Conservation (phyloP, 1,140 invertebrate species). For the Drosophila pectinifera region DNA sequence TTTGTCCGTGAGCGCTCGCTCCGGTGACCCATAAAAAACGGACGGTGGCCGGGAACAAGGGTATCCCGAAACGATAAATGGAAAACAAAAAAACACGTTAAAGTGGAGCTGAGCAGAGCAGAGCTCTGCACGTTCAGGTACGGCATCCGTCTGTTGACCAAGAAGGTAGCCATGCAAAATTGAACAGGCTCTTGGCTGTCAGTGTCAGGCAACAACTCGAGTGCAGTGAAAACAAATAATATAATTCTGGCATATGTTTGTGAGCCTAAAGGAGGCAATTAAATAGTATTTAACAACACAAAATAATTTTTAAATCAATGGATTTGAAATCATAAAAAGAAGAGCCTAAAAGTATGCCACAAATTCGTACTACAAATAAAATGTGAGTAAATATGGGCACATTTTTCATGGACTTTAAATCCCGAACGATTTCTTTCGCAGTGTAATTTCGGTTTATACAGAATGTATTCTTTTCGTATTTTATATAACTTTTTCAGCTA, state of each 20-base stretch:
- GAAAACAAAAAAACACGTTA: constrained; percentile 8
- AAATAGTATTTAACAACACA: too few relatives aligned
- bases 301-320: too few relatives aligned
- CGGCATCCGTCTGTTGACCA: constrained; percentile 46
- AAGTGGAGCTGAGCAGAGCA: constrained; percentile 5
- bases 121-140: constrained; percentile 17
- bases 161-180: constrained; percentile 52
- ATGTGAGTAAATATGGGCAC: too few relatives aligned
- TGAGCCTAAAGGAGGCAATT: neutral
- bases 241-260: too few relatives aligned
- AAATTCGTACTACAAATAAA: too few relatives aligned
- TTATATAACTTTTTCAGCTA: too few relatives aligned
- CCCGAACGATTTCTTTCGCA: too few relatives aligned
- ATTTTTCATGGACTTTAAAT: neutral
- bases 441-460: too few relatives aligned
- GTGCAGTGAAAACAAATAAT: too few relatives aligned
- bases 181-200: constrained; percentile 39
- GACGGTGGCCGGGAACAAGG: constrained; percentile 3
- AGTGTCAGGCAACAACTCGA: constrained; percentile 26
- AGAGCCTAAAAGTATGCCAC: too few relatives aligned
- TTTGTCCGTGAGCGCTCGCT: constrained; percentile 41
- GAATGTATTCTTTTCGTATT: too few relatives aligned
- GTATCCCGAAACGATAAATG: neutral
- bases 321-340: too few relatives aligned
- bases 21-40: constrained; percentile 43